Percentiles rank a stretch among this genome's conserved stretches.
Evolutionary conservation across 2,113 vertebrate species (phyloP).

Genomic region (Leucopternis melanops): DNA sequence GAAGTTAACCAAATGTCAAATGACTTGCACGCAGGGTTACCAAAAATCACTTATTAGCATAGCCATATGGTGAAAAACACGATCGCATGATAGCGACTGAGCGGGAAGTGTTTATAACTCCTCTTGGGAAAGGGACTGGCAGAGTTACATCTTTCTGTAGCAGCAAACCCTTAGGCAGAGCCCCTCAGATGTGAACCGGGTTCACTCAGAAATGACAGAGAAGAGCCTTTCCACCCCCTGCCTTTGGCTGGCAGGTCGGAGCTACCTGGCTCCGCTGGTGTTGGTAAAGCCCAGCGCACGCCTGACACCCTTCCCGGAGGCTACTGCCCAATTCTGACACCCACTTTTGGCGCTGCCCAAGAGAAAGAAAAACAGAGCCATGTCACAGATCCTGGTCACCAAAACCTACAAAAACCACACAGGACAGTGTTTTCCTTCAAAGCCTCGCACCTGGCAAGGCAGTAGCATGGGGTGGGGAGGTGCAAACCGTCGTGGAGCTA

Average conservation of each 20-base stretch:
- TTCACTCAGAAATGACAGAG: neutral
- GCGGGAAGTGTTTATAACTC: neutral
- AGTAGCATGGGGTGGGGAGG: neutral
- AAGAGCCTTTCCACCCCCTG: neutral
- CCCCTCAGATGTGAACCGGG: neutral
- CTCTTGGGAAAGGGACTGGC: neutral
- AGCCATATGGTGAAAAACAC: neutral
- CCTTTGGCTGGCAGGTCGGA: neutral
- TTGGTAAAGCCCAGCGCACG: neutral
- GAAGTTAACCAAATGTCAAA: neutral
- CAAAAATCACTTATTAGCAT: neutral
- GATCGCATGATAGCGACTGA: fast-evolving
- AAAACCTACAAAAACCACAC: neutral
- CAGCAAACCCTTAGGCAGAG: neutral
- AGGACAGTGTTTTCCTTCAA: neutral
- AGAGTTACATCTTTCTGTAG: neutral
- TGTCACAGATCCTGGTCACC: neutral
- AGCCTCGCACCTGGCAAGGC: neutral
- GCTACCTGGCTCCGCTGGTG: fast-evolving
- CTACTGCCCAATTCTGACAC: too few species aligned
- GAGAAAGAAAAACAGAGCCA: neutral
- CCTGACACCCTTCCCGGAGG: neutral
- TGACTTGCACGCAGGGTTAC: neutral
- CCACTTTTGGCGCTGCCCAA: neutral
- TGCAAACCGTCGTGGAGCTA: neutral